Base-by-base conservation (phyloP, 2,113 vertebrate genomes). In the Nesogale talazaci region DNA sequence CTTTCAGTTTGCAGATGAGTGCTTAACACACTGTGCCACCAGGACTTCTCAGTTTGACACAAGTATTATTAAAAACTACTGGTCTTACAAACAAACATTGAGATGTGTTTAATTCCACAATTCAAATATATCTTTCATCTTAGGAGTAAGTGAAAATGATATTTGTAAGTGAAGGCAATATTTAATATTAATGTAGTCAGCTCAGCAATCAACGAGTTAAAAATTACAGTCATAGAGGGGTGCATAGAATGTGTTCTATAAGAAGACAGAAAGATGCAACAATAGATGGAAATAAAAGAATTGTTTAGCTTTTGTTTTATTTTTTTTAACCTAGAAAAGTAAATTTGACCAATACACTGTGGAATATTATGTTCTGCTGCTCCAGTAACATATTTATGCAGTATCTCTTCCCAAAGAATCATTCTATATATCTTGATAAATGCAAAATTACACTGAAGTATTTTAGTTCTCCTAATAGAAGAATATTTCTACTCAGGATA, bases 391-490 rank as follows among this genome's bases (percentile, higher is more conserved):
- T 0, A 16, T 91, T 65, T 34, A 12, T 5, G 63, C 2, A 29
- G 15, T 17, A n/a, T 61, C 27, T 87, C 6, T 80, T 89, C 92
- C 31, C 11, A 75, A 85, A 81, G 22, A 16, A 46, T 61, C 19
- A 27, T 84, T 91, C 38, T 23, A 4, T 81, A 85, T 25, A 76
- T 70, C 56, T 38, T 42, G 56, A 23, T 89, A 38, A 70, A 63
- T 85, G 36, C 36, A 94, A 94, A 63, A 52, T 67, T 70, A 8
- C 52, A 76, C 69, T 65, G 61, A 94, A 86, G 69, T 40, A 81
- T 59, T 81, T 80, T 67, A n/a, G 63, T 57, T 72, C 31, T 86
- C 34, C 16, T 76, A 77, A 40, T 38, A 72, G 9, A 69, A 57
- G 17, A 69, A 81, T 34, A 42, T 88, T 88, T 69, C 31, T 76